Percentiles rank a stretch among this genome's conserved stretches.
Evolutionary conservation across 2,113 vertebrate species (phyloP).

Genomic region (Hypomesus transpacificus): DNA sequence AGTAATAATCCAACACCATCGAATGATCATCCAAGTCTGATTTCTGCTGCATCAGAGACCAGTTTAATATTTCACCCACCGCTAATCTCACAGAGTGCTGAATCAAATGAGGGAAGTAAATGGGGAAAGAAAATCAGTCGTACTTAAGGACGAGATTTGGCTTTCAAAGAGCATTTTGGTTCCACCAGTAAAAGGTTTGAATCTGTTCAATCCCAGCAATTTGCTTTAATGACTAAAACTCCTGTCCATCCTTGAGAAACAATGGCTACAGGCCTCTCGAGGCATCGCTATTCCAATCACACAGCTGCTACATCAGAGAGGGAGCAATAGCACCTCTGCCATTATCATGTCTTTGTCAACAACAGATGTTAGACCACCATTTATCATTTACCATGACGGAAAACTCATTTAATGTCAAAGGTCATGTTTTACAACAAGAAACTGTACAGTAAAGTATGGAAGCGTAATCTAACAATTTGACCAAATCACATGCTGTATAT

Average conservation of each 20-base stretch:
- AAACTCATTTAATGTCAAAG: too few relatives aligned
- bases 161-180: slow-evolving; percentile 21
- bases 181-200: slow-evolving; percentile 34
- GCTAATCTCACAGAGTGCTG: slow-evolving; percentile 12
- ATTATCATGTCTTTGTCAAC: too few relatives aligned
- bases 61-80: slow-evolving; percentile 25
- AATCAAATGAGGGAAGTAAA: slow-evolving; percentile 21
- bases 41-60: neutral
- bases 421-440: too few relatives aligned
- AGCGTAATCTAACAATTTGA: too few relatives aligned
- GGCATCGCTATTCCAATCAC: slow-evolving; percentile 54
- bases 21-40: neutral
- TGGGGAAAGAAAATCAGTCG: slow-evolving; percentile 26
- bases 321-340: too few relatives aligned
- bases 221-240: slow-evolving; percentile 41
- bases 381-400: too few relatives aligned
- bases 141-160: slow-evolving; percentile 21
- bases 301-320: slow-evolving; percentile 24
- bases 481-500: too few relatives aligned
- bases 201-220: slow-evolving; percentile 39
- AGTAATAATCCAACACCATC: neutral
- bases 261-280: slow-evolving; percentile 30
- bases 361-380: too few relatives aligned
- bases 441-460: too few relatives aligned
- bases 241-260: slow-evolving; percentile 32